Evolutionary conservation across 1,140 invertebrate species (phyloP), one percentile per base, ranked within the genome.

Genomic region (Oreohelix idahoensis): DNA sequence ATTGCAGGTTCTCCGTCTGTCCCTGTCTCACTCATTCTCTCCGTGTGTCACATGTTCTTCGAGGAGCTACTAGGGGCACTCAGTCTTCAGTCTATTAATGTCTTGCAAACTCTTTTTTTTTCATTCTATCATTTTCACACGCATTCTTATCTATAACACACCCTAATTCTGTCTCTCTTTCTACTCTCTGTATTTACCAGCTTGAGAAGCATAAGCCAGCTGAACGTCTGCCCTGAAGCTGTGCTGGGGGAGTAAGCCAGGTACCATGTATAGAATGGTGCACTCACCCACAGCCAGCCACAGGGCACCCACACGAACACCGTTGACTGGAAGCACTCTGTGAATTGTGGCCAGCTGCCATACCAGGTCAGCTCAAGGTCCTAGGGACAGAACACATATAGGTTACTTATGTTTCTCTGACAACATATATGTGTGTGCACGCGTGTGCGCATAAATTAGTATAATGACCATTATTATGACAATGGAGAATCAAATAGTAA

Each of bases 281-380:
- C 93, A 86, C 96, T 95, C 0, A 95, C 74, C 96, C 96, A 98
- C 10, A 98, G 92, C 92, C 97, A 97, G 42, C 94, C 92, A 93
- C 97, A 97, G 1, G 98, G 97, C 63, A 95, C 91, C 96, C 97
- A 98, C 58, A 97, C 93, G 42, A 99, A 90, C 0, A 96, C 95
- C 1, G 97, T 98, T 66, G 89, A 84, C 80, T 90, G 88, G 83
- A 92, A 92, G 84, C 91, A 92, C 53, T 86, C 83, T 39, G 90
- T 90, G 70, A 92, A 88, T 11, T 90, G 83, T 51, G 91, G 91
- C 86, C 87, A 90, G 26, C 66, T 79, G 36, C 81, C 75, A 36
- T 86, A 73, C 89, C 89, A 90, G 35, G 77, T 79, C 36, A 79
- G 32, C 17, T 79, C 36, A 26, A 63, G 17, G 53, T 79, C 77